phyloP scores from a whole-genome alignment of 1,140 invertebrate genomes.

The Batillaria attramentaria region DNA sequence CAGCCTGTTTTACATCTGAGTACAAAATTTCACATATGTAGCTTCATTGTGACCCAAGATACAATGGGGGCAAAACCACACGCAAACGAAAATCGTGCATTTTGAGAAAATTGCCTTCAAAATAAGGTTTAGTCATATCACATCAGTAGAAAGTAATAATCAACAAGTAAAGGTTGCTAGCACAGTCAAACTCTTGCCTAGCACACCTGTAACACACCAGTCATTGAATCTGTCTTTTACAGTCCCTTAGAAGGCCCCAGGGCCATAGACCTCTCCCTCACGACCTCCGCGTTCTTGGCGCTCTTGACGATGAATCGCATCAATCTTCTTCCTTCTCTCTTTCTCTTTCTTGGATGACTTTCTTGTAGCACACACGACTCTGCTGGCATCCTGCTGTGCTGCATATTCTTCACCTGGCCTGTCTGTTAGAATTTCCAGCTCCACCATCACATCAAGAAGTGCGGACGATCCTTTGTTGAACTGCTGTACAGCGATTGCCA shows the following conservation, averaged over 20 bases:
- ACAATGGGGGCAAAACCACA: neutral
- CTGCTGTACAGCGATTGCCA: constrained; percentile 5
- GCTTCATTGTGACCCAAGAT: neutral
- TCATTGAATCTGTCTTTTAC: neutral
- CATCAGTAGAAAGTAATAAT: neutral
- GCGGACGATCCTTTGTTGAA: constrained; percentile 27
- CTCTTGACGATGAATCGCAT: neutral
- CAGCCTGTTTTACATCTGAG: neutral
- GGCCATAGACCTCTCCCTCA: neutral
- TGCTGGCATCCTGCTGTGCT: neutral
- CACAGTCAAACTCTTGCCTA: neutral
- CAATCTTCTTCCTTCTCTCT: neutral
- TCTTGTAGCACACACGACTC: neutral
- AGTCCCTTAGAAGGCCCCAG: neutral
- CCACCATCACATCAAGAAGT: neutral
- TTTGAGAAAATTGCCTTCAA: neutral
- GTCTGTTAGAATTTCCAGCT: too few species aligned
- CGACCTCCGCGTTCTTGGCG: neutral
- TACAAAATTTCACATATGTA: neutral
- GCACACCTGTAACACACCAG: neutral
- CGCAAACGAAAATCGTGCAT: neutral
- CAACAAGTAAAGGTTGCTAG: neutral
- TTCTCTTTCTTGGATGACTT: neutral
- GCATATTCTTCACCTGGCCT: neutral
- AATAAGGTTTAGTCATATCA: neutral